Evolutionary conservation across 2,797 vertebrate genomes (phyloP).

Genomic region (Psittacula derbiana): DNA sequence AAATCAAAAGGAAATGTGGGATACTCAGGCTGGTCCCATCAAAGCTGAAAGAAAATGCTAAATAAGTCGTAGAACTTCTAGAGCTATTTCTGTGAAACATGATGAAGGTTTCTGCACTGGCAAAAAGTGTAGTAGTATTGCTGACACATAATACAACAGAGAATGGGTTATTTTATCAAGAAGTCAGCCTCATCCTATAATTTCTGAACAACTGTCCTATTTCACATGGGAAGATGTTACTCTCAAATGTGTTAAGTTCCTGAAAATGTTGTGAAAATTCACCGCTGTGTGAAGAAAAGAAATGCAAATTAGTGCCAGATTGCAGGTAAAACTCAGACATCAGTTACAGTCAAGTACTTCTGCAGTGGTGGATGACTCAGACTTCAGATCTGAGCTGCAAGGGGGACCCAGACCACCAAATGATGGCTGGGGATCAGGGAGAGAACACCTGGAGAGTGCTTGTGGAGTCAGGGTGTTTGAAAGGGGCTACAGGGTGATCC

Average conservation of each 20-base stretch:
- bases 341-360: background rate
- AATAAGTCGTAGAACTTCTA: background rate
- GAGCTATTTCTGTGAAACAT: background rate
- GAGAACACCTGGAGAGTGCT: background rate
- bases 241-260: background rate
- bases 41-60: background rate
- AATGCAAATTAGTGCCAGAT: background rate
- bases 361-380: fast-evolving
- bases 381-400: background rate
- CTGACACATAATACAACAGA: background rate
- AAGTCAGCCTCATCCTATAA: background rate
- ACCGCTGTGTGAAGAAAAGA: background rate
- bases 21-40: background rate
- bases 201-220: background rate
- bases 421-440: background rate
- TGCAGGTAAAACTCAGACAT: background rate
- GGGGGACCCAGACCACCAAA: background rate
- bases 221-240: background rate
- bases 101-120: background rate
- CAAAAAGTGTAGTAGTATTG: background rate
- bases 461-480: background rate
- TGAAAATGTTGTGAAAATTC: background rate
- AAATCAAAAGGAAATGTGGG: background rate
- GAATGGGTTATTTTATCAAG: background rate
- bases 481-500: background rate